Evolutionary conservation across 2,797 vertebrate species (phyloP).

Genomic region (Rhinatrema bivittatum): DNA sequence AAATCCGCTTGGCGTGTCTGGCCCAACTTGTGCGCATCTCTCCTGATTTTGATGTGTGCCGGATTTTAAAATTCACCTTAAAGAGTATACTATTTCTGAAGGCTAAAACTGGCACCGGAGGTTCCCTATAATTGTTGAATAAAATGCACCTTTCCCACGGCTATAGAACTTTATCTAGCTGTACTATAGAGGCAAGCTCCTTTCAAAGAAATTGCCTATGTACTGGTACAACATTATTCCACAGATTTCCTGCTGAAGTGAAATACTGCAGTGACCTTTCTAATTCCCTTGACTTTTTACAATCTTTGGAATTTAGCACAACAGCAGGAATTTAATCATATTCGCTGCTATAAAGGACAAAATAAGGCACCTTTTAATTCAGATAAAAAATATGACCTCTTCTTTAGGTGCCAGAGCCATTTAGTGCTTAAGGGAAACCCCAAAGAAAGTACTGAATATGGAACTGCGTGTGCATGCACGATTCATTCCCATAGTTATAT

Average conservation of each 20-base stretch:
- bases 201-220: constrained; percentile 29
- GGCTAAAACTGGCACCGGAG: no score
- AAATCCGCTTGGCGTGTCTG: no score
- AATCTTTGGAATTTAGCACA: constrained; percentile 62
- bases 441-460: no score
- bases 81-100: no score
- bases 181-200: constrained; percentile 23
- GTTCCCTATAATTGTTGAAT: no score
- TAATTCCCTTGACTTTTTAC: constrained; percentile 59
- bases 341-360: constrained; percentile 52
- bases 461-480: no score
- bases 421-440: constrained; percentile 12
- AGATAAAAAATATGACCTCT: constrained; percentile 43
- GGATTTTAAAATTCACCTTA: no score
- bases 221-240: constrained; percentile 43
- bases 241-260: constrained; percentile 50
- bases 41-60: no score
- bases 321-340: constrained; percentile 60
- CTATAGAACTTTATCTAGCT: constrained; percentile 15
- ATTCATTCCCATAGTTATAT: no score
- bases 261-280: constrained; percentile 61
- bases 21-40: no score
- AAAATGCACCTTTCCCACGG: background rate
- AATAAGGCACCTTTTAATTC: constrained; percentile 54
- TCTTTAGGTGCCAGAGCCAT: constrained; percentile 32